Conservation (phyloP, 2,113 vertebrate genomes). For the Campylomormyrus tamandua region DNA sequence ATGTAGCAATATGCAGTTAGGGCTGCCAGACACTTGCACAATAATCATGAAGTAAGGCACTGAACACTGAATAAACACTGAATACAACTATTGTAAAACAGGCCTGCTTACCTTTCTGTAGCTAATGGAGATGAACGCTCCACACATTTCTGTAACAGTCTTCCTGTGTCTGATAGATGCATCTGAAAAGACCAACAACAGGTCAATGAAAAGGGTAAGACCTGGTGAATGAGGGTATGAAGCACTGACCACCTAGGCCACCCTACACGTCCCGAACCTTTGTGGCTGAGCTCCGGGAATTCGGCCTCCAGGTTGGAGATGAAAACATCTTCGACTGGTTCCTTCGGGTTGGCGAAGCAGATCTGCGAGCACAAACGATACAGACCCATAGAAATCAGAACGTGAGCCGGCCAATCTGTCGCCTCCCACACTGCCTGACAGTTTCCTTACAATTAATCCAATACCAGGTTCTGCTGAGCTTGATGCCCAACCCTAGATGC, state of each 20-base stretch:
- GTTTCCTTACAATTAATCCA: background rate
- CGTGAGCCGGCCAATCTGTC: background rate
- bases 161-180: conserved; percentile 47
- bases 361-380: conserved; percentile 54
- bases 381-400: background rate
- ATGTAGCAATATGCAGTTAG: background rate
- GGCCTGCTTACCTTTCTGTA: conserved; percentile 67
- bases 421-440: background rate
- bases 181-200: conserved; percentile 36
- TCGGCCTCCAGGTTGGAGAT: conserved; percentile 62
- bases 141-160: conserved; percentile 42
- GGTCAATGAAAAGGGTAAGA: background rate
- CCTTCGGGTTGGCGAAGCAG: conserved; percentile 48
- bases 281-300: conserved; percentile 55
- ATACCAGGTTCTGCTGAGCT: background rate
- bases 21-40: background rate
- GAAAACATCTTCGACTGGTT: conserved; percentile 66
- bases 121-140: conserved; percentile 59
- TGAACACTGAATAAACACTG: too few species aligned
- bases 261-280: conserved; percentile 18
- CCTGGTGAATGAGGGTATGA: background rate
- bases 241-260: too few species aligned
- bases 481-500: background rate
- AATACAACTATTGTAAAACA: background rate
- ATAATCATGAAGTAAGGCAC: background rate